Percentiles rank a stretch among this genome's conserved stretches.
These are phyloP conservation scores for Gymnoscelis rufifasciata DNA, from an alignment of 2,888 invertebrate species.

Conservation along the genomic window DNA sequence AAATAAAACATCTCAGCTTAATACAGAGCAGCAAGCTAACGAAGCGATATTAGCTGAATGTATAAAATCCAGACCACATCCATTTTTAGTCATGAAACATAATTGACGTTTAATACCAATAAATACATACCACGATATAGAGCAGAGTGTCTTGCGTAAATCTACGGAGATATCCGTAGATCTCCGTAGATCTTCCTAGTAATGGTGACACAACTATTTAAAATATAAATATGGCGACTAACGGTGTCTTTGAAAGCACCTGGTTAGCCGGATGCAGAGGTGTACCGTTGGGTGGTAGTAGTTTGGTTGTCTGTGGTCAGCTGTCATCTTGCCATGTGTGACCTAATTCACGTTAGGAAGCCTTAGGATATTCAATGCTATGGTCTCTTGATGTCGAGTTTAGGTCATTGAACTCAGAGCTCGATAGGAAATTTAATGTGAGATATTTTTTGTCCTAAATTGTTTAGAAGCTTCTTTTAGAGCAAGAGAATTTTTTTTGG, in stretches of 20 bases:
- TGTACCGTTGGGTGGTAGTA: slow-evolving; percentile 10
- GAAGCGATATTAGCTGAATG: too few species aligned
- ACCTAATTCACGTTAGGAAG: slow-evolving; percentile 9
- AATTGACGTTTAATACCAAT: slow-evolving; percentile 1
- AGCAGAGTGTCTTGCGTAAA: too few species aligned
- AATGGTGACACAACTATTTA: slow-evolving; percentile 25
- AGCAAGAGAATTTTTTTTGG: too few species aligned
- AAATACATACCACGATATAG: too few species aligned
- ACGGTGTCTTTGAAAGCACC: slow-evolving; percentile 24
- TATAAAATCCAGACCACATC: neutral
- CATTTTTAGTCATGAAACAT: neutral
- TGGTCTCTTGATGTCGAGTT: too few species aligned
- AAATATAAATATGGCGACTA: slow-evolving; percentile 29
- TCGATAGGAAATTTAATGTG: too few species aligned
- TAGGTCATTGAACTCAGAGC: too few species aligned
- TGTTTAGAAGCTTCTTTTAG: too few species aligned
- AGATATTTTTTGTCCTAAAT: too few species aligned
- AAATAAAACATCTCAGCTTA: too few species aligned
- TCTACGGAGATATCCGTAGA: too few species aligned
- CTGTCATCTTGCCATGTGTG: slow-evolving; percentile 11
- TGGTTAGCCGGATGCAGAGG: slow-evolving; percentile 18
- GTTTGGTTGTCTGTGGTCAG: slow-evolving; percentile 6
- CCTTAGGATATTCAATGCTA: neutral
- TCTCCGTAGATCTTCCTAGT: slow-evolving; percentile 25
- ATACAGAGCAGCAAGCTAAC: too few species aligned